Evolutionary conservation across 64 coral and sea anemone species (phyloP).

Genomic region (Dendrophyllia cribrosa): DNA sequence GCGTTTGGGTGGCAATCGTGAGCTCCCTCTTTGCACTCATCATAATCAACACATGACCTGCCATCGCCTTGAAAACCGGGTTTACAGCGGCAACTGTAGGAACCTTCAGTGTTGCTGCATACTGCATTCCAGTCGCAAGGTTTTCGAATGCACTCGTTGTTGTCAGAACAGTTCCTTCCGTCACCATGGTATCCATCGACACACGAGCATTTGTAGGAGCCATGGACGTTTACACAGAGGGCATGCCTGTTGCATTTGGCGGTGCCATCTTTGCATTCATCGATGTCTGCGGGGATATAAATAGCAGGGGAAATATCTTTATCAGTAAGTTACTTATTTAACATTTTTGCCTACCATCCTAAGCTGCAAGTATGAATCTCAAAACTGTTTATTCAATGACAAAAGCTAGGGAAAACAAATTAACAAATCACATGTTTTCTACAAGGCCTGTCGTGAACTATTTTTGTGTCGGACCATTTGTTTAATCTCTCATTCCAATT

Average conservation of each 20-base stretch:
- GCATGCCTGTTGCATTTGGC: neutral
- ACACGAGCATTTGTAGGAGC: constrained; percentile 30
- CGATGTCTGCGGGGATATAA: neutral
- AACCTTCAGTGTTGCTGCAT: constrained; percentile 42
- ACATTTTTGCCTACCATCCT: neutral
- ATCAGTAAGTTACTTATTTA: too few relatives aligned
- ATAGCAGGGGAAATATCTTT: too few relatives aligned
- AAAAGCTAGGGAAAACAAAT: too few relatives aligned
- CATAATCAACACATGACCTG: neutral
- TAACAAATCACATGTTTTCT: too few relatives aligned
- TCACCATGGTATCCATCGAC: neutral
- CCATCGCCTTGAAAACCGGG: constrained; percentile 14
- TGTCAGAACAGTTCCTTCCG: neutral
- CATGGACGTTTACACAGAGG: neutral
- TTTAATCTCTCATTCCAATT: too few relatives aligned
- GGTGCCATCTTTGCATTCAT: neutral
- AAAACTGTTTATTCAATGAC: too few relatives aligned
- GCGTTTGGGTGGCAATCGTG: constrained; percentile 5
- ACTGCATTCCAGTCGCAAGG: constrained; percentile 18
- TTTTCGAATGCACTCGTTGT: constrained; percentile 3
- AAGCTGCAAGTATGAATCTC: too few relatives aligned
- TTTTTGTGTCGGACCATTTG: too few relatives aligned
- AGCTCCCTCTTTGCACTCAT: constrained; percentile 14
- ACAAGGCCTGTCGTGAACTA: too few relatives aligned
- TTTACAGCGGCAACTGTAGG: constrained; percentile 10